Evolutionary conservation across 2,113 vertebrate species (phyloP), one percentile per base, ranked within the genome.

Genomic region (Copsychus sechellarum): DNA sequence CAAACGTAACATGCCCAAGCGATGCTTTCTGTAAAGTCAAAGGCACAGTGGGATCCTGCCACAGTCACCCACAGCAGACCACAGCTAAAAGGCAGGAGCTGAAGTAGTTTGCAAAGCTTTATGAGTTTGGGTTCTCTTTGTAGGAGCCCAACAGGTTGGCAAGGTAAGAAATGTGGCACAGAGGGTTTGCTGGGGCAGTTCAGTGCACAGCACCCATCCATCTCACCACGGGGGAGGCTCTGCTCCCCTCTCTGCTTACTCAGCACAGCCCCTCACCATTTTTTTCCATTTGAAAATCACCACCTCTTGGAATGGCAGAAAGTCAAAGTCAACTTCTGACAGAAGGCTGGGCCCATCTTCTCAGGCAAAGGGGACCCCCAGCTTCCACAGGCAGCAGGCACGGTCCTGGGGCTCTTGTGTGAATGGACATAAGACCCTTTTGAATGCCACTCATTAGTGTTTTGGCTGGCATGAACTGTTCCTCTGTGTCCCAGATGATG

Each of bases 401-500:
- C 14, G 38, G 45, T 61, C 48, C 31, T n/a, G 72, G 86, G 74
- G 38, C 40, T 89, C 72, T 48, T 38, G 58, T 40, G 34, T 67
- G 31, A 61, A 20, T 0, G 14, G 70, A 50, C 47, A 14, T 25
- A 34, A 58, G 73, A 54, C 23, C 69, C 62, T 65, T 90, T 54
- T 74, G 92, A 74, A 62, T 9, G 43, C 29, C 26, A n/a, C 45
- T 80, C 42, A 36, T 83, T 89, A 87, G 66, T 1, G 3, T 8
- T 79, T 76, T 15, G 85, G 61, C 61, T 81, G 80, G 48, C 61
- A 42, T 6, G 50, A 87, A 51, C 73, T 12, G 42, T 6, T 90
- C 66, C 43, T 72, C 91, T 82, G 64, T 45, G 85, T 56, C 71
- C 54, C 93, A 56, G 71, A 42, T 45, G 79, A 93, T 47, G 81